Evolutionary conservation across 1,140 invertebrate species (phyloP).

Genomic region (Drosophila persimilis): DNA sequence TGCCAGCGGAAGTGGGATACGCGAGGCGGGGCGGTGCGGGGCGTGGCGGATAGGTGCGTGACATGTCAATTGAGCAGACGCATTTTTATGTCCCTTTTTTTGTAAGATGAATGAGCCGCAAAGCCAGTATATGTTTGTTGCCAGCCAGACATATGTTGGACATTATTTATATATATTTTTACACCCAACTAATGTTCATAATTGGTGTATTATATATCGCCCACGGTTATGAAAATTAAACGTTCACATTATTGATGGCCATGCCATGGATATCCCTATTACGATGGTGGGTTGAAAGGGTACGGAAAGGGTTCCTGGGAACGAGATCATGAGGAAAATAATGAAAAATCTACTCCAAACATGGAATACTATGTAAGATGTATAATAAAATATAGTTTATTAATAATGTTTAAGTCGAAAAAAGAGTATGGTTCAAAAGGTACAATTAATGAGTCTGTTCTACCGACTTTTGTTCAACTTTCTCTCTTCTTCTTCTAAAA

Average conservation of each 20-base stretch:
- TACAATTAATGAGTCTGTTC: no score
- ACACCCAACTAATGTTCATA: conserved; percentile 51
- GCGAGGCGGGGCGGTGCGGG: conserved; percentile 3
- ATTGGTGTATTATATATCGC: conserved; percentile 40
- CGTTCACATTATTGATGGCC: neutral
- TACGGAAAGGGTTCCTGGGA: no score
- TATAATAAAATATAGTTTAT: no score
- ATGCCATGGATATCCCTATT: neutral
- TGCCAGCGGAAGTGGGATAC: conserved; percentile 45
- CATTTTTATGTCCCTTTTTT: conserved; percentile 10
- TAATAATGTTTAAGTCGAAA: no score
- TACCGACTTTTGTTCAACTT: no score
- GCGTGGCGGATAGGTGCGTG: conserved; percentile 13
- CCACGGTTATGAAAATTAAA: neutral
- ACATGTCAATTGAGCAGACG: conserved; percentile 47
- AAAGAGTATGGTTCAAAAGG: no score
- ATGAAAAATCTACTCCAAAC: no score
- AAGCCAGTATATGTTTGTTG: no score
- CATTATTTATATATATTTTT: conserved; percentile 15
- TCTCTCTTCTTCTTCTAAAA: no score
- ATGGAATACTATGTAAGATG: no score
- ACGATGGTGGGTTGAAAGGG: no score
- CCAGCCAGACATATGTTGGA: conserved; percentile 51
- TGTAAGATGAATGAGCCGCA: conserved; percentile 25
- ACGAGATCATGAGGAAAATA: no score